A percentile compares a stretch with the other conserved stretches of the same genome.
These are phyloP conservation scores for Propsilocerus akamusi DNA, from an alignment of 1,140 invertebrate species.

Conservation along the genomic window DNA sequence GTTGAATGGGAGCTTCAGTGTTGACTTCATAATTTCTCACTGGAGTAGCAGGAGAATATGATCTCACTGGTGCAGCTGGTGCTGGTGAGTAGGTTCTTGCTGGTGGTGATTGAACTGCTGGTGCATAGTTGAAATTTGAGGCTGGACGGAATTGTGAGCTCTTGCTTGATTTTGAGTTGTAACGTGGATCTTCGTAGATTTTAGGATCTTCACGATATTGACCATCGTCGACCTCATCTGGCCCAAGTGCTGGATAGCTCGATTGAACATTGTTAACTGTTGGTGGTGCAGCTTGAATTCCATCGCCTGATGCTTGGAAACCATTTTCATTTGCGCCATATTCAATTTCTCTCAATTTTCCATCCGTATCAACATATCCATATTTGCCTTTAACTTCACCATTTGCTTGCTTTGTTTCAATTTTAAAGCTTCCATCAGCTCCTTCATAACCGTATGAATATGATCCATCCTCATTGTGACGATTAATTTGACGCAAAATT, in stretches of 20 bases:
- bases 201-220: slow-evolving; percentile 64
- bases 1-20: slow-evolving; percentile 14
- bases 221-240: slow-evolving; percentile 54
- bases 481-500: slow-evolving; percentile 50
- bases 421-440: slow-evolving; percentile 81
- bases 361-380: slow-evolving; percentile 55
- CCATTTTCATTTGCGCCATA: slow-evolving; percentile 59
- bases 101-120: slow-evolving; percentile 12
- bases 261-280: slow-evolving; percentile 32
- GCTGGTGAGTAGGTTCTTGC: slow-evolving; percentile 18
- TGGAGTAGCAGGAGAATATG: slow-evolving; percentile 22
- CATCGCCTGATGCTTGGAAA: slow-evolving; percentile 54
- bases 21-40: slow-evolving; percentile 15
- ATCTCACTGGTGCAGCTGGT: slow-evolving; percentile 12
- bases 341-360: slow-evolving; percentile 46
- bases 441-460: slow-evolving; percentile 79
- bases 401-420: slow-evolving; percentile 67
- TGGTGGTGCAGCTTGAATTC: slow-evolving; percentile 61
- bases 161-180: slow-evolving; percentile 30
- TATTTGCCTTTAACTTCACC: slow-evolving; percentile 70
- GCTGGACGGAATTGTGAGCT: slow-evolving; percentile 21
- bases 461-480: slow-evolving; percentile 67
- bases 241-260: slow-evolving; percentile 32
- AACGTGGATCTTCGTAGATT: slow-evolving; percentile 53
- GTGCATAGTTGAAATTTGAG: slow-evolving; percentile 6